A percentile compares a stretch with the other conserved stretches of the same genome.
Evolutionary conservation across 2,113 vertebrate genomes (phyloP).

Genomic region (Salvelinus namaycush): DNA sequence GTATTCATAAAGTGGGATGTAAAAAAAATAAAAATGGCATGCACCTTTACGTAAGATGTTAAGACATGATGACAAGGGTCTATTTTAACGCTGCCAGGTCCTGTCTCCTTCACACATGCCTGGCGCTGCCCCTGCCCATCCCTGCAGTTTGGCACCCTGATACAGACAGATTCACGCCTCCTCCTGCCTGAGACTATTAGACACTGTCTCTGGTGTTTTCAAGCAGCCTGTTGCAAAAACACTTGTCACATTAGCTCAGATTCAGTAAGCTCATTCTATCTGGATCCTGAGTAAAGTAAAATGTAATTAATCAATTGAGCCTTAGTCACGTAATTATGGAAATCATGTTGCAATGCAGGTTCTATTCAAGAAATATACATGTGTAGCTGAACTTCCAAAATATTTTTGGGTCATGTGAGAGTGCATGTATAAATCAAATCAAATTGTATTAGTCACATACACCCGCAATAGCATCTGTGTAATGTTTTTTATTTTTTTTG

Average conservation of each 20-base stretch:
- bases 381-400: background rate
- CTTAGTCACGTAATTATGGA: background rate
- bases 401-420: background rate
- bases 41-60: conserved; percentile 37
- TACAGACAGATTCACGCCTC: conserved; percentile 43
- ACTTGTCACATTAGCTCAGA: background rate
- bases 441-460: conserved; percentile 44
- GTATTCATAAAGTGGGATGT: background rate
- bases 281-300: background rate
- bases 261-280: conserved; percentile 17
- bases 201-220: conserved; percentile 21
- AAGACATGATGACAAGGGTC: conserved; percentile 34
- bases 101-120: conserved; percentile 7
- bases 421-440: conserved; percentile 3
- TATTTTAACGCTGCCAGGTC: background rate
- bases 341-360: background rate
- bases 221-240: background rate
- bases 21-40: background rate
- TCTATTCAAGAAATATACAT: background rate
- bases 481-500: background rate
- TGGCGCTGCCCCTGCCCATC: conserved; percentile 29
- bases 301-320: no score
- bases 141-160: conserved; percentile 51
- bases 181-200: conserved; percentile 27
- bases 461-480: background rate